Evolutionary conservation across 2,888 invertebrate genomes (phyloP), one percentile per base, ranked within the genome.

Genomic region (Harpagoxenus sublaevis): DNA sequence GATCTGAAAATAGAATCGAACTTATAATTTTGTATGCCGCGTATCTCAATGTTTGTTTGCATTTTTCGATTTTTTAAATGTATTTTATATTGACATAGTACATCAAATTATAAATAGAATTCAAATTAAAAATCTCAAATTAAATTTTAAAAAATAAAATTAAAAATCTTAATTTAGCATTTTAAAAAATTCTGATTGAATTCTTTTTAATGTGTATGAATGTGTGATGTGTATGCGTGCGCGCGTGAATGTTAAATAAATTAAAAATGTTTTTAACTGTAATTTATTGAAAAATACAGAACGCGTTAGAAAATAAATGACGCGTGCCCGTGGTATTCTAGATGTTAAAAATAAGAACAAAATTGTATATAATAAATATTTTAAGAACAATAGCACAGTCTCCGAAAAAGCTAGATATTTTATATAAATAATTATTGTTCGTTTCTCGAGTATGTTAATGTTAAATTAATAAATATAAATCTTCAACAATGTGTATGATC

Each of bases 401-500:
- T 48, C 3, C 68, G 28, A 51, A 10, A 68, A 68, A 48, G 28
- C 15, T 48, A 15, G 23, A 28, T 48, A 68, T 51, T 31, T 68
- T 18, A 12, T 28, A 68, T 31, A 48, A 45, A 48, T 48, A 51
- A 51, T 10, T 51, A 28, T 28, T 28, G 48, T 15, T 5, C 48
- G 12, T 18, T 18, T 51, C 48, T 48, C 9, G 3, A 28, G 8
- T 18, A 5, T 31, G 18, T 48, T 55, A 57, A 55, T 55, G 15
- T 55, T 23, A 42, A 73, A 73, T 73, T 57, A 35, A 31, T 84
- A 42, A 45, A 60, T 60, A 8, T 23, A 4, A 83, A 68, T 84
- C n/a, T 65, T 51, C 23, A 81, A 28, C 55, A 79, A 84, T 63
- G 10, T 23, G 74, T 42, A 70, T 77, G 71, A 8, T 9, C 62